Conservation (phyloP, 2,113 vertebrate genomes). For the Antechinus stuartii region DNA sequence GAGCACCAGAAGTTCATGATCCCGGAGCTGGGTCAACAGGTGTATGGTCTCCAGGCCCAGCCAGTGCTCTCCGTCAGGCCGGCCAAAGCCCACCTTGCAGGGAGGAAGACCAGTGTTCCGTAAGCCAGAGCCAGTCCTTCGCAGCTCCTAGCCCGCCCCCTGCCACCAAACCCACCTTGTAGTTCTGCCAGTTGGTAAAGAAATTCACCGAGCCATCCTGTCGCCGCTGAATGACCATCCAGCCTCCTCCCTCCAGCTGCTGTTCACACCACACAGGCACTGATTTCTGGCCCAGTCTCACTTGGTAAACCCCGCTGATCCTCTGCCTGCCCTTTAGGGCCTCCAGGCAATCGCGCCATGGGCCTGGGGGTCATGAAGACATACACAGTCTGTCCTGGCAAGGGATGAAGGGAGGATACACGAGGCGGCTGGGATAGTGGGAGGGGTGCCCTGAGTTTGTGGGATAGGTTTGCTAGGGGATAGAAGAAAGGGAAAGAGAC, state of each 20-base stretch:
- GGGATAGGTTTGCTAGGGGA: neutral
- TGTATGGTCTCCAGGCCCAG: slow-evolving; percentile 91
- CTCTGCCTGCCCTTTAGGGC: slow-evolving; percentile 84
- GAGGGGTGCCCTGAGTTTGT: neutral
- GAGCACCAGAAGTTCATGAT: slow-evolving; percentile 87
- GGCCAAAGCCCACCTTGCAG: slow-evolving; percentile 91
- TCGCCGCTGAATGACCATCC: slow-evolving; percentile 93
- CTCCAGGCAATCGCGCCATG: slow-evolving; percentile 91
- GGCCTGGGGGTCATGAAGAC: slow-evolving; percentile 82
- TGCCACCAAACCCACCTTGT: slow-evolving; percentile 85
- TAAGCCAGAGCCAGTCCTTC: neutral
- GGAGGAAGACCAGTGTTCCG: neutral
- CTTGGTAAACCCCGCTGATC: slow-evolving; percentile 89
- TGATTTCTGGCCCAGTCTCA: slow-evolving; percentile 84
- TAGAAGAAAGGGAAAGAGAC: neutral
- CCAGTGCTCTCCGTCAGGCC: slow-evolving; percentile 93
- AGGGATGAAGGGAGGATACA: neutral
- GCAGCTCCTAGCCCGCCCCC: neutral
- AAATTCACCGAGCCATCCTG: slow-evolving; percentile 94
- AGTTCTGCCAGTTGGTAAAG: slow-evolving; percentile 93
- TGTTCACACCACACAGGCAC: slow-evolving; percentile 93
- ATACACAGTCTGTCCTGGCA: neutral
- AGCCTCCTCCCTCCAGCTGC: slow-evolving; percentile 87
- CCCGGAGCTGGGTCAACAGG: slow-evolving; percentile 85
- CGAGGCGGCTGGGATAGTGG: neutral